phyloP scores from a whole-genome alignment of 2,797 vertebrate species.

The Microtus californicus region DNA sequence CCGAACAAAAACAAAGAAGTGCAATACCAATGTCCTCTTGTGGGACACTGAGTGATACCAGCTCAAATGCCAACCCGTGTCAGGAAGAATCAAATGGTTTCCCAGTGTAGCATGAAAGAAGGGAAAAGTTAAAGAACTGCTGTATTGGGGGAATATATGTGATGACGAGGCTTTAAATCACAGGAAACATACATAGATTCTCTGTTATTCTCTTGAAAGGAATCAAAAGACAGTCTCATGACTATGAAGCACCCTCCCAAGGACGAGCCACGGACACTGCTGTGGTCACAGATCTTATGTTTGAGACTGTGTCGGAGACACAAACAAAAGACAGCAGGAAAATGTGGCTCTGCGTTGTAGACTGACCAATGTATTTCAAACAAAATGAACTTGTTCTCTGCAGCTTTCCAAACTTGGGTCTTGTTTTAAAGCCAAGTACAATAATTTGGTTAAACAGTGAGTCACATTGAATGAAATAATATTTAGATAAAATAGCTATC shows the following conservation, averaged over 20 bases:
- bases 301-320: not conserved
- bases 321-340: not conserved
- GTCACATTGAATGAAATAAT: conserved; percentile 60
- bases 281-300: conserved; percentile 60
- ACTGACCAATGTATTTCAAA: conserved; percentile 49
- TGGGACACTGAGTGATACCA: not conserved
- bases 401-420: conserved; percentile 61
- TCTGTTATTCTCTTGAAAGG: conserved; percentile 63
- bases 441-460: conserved; percentile 70
- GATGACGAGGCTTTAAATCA: conserved; percentile 11
- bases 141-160: not conserved
- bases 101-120: conserved; percentile 56
- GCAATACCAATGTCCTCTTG: conserved; percentile 33
- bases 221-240: conserved; percentile 41
- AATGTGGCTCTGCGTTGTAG: not conserved
- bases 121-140: conserved; percentile 62
- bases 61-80: conserved; percentile 66
- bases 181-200: not conserved
- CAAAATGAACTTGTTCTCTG: not conserved
- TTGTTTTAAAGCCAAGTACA: conserved; percentile 72
- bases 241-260: conserved; percentile 33
- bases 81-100: conserved; percentile 65
- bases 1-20: conserved; percentile 65
- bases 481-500: conserved; percentile 73
- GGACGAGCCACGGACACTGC: not conserved